A percentile compares a stretch with the other conserved stretches of the same genome.
Conservation (phyloP, 2,888 invertebrate genomes). For the Papilio demoleus region DNA sequence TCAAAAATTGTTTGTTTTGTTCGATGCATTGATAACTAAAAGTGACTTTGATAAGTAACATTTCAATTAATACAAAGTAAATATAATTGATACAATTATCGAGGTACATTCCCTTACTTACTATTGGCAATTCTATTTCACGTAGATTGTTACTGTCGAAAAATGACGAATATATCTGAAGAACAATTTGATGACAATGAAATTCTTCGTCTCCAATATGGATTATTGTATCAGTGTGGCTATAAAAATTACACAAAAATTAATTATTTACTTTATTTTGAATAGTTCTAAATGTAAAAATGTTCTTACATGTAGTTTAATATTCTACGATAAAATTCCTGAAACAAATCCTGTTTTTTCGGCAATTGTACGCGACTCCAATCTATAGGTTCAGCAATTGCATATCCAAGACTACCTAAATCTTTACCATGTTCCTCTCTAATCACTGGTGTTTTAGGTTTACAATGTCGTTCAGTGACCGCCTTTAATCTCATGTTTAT, state of each 20-base stretch:
- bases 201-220: conserved; percentile 86
- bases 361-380: conserved; percentile 86
- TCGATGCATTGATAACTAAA: neutral
- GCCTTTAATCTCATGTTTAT: conserved; percentile 32
- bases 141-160: conserved; percentile 79
- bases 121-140: conserved; percentile 68
- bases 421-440: conserved; percentile 73
- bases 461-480: conserved; percentile 45
- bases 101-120: conserved; percentile 52
- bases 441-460: conserved; percentile 48
- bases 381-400: conserved; percentile 81
- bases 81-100: neutral
- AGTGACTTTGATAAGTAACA: neutral
- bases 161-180: conserved; percentile 87
- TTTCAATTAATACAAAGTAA: neutral
- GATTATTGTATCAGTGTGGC: conserved; percentile 87
- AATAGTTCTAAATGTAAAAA: neutral
- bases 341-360: conserved; percentile 86
- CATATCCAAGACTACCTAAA: conserved; percentile 83
- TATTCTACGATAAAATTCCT: conserved; percentile 86
- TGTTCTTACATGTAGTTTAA: conserved; percentile 87
- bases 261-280: neutral
- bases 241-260: conserved; percentile 52
- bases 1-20: neutral
- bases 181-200: conserved; percentile 86